A percentile compares a stretch with the other conserved stretches of the same genome.
Conservation (phyloP, 2,888 invertebrate species). For the Coleophora deauratella region DNA sequence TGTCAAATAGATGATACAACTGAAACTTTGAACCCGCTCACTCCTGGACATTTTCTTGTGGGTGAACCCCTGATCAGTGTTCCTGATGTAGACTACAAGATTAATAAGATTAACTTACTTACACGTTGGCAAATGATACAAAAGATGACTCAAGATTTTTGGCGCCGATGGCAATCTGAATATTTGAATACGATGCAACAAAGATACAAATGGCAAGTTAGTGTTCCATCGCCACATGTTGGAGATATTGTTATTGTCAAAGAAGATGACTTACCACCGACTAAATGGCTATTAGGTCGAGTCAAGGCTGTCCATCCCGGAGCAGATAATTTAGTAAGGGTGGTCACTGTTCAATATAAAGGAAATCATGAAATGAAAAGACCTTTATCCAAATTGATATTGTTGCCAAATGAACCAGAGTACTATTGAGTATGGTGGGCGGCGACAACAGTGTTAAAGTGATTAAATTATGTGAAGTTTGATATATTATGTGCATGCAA, state of each 20-base stretch:
- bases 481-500: no score
- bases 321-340: background rate
- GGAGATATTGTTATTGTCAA: no score
- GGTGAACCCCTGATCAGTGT: no score
- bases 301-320: background rate
- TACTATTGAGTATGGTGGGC: background rate
- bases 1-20: background rate
- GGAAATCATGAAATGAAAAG: background rate
- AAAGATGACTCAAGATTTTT: no score
- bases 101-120: no score
- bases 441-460: no score
- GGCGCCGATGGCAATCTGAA: background rate
- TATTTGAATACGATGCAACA: background rate
- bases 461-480: no score
- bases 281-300: background rate
- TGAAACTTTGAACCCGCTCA: background rate
- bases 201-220: no score
- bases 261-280: no score
- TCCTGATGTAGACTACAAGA: no score
- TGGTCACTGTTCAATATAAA: background rate
- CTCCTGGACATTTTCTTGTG: background rate
- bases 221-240: no score
- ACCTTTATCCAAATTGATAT: slow-evolving; percentile 7
- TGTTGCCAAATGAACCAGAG: background rate
- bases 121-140: no score